These are phyloP conservation scores for Onychomys arenicola DNA, from an alignment of 2,797 vertebrate species.

Conservation along the genomic window DNA sequence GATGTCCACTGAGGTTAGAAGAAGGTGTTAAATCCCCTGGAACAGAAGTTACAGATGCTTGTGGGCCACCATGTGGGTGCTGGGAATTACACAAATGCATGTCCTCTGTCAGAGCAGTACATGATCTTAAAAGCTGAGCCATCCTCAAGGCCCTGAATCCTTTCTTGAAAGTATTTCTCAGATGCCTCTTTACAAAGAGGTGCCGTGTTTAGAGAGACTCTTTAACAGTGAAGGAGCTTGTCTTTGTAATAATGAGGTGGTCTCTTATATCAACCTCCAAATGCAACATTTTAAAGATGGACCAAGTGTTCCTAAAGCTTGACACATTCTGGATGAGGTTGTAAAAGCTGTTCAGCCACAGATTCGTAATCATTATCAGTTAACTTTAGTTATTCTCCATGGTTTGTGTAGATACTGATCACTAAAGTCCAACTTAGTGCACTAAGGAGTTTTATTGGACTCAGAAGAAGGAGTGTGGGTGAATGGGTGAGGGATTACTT, in stretches of 20 bases:
- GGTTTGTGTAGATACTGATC: background rate
- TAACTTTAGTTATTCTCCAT: background rate
- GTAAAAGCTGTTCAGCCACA: background rate
- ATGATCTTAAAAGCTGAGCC: background rate
- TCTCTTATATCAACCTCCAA: background rate
- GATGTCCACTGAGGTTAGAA: background rate
- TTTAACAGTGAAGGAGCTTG: background rate
- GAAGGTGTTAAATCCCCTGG: background rate
- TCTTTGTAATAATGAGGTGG: background rate
- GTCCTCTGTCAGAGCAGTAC: background rate
- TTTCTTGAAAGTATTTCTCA: background rate
- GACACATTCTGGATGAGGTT: background rate
- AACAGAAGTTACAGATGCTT: background rate
- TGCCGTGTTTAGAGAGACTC: background rate
- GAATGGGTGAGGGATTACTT: background rate
- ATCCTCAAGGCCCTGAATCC: background rate
- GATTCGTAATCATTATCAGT: background rate
- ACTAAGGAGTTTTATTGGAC: background rate
- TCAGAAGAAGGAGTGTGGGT: background rate
- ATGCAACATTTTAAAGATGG: background rate
- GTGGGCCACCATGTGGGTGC: background rate
- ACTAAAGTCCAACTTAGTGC: background rate
- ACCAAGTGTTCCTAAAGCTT: background rate
- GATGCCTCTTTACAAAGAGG: background rate
- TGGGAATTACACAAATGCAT: background rate